Base-by-base conservation (phyloP, 2,888 invertebrate genomes). In the Schizaphis graminum region DNA sequence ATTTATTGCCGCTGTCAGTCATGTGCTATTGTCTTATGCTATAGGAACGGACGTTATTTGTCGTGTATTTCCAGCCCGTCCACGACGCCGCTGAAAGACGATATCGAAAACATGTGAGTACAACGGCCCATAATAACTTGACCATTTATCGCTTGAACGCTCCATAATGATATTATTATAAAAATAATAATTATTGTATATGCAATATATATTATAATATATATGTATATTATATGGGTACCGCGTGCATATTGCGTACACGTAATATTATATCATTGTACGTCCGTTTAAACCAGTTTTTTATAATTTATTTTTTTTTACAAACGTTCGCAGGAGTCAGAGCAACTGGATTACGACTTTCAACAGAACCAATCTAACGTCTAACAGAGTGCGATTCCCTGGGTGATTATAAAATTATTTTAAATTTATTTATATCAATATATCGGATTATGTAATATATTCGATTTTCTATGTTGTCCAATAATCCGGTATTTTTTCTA, bases 101-200 rank as follows among this genome's bases (percentile, higher is more conserved):
- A 94, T n/a, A 90, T 94, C 86, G 93, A 94, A 94, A 90, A 94
- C 90, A 94, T 90, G 93, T 94, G 21, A 94, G 93, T 93, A 47
- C 2, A 67, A 85, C 24, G 44, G 44, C 16, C 8, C 47, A 61
- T 47, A 35, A 84, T 61, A 35, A 49, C 89, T 84, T 16, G n/a
- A 13, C 67, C 47, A n/a, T 49, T 90, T 47, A 90, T 91, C 10
- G 77, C 35, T 41, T 53, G 49, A 41, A 24, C 49, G 49, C 28
- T 28, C 35, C 56, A 24, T 85, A 85, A 84, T 44, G 1, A 91
- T 86, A 57, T 88, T 90, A 67, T n/a, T 47, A 67, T 41, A 89
- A 53, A 21, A 88, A 24, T 21, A 16, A 85, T 91, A 11, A 53
- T 53, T 53, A 53, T 53, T 53, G 47, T 26, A 85, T 26, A 85